Evolutionary conservation across 2,113 vertebrate species (phyloP).

Genomic region (Halichoeres trimaculatus): DNA sequence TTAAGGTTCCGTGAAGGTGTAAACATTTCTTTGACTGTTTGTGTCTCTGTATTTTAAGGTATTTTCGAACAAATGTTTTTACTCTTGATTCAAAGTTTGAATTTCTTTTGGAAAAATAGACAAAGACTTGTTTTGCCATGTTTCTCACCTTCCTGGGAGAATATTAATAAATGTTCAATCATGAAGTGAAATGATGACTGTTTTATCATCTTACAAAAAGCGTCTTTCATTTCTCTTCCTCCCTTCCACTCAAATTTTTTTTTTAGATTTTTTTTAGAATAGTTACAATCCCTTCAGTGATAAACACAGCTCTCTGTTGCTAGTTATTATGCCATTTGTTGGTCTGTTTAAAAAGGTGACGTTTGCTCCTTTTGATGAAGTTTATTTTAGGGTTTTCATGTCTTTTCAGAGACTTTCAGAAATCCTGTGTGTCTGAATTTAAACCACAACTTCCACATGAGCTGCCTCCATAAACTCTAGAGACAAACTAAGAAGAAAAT

Average conservation of each 20-base stretch:
- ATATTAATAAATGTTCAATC: neutral
- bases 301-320: neutral
- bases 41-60: neutral
- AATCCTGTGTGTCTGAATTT: conserved; percentile 57
- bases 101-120: neutral
- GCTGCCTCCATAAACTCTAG: conserved; percentile 51
- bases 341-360: neutral
- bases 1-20: accelerated
- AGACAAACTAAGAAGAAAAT: conserved; percentile 25
- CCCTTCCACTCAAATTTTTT: neutral
- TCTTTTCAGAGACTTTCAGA: conserved; percentile 53
- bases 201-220: neutral
- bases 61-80: neutral
- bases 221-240: neutral
- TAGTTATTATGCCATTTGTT: neutral
- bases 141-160: neutral
- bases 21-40: neutral
- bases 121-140: neutral
- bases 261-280: neutral
- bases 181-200: neutral
- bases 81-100: neutral
- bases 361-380: no score
- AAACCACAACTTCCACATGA: conserved; percentile 49
- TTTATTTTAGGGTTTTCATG: neutral
- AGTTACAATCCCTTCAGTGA: neutral